Conservation (phyloP, 2,797 vertebrate genomes). For the Sylvilagus floridanus region DNA sequence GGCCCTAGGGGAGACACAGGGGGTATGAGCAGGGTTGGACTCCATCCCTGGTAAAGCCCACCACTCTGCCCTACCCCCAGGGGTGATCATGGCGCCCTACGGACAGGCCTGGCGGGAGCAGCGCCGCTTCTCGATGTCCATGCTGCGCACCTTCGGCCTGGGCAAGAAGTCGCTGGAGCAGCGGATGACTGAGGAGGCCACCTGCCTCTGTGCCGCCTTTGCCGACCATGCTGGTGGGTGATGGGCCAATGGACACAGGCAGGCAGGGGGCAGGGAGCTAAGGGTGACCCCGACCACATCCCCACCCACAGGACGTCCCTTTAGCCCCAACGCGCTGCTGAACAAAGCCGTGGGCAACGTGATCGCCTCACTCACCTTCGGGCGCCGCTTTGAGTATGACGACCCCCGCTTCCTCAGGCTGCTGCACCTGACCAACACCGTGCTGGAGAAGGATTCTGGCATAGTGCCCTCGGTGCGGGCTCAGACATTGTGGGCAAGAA, state of each 20-base stretch:
- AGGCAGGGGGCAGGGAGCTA: fast-evolving
- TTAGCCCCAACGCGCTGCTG: constrained; percentile 70
- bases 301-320: constrained; percentile 74
- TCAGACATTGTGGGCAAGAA: not conserved
- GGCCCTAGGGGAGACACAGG: no score
- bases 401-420: constrained; percentile 63
- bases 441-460: fast-evolving
- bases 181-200: constrained; percentile 84
- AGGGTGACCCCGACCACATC: not conserved
- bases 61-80: constrained; percentile 46
- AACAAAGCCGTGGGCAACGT: constrained; percentile 80
- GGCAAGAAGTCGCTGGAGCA: constrained; percentile 89
- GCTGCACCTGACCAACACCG: not conserved
- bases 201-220: constrained; percentile 83
- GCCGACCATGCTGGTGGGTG: constrained; percentile 83
- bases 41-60: fast-evolving
- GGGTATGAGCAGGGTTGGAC: not conserved
- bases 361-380: constrained; percentile 80
- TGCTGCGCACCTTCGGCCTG: constrained; percentile 88
- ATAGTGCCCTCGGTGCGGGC: not conserved
- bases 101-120: constrained; percentile 86
- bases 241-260: fast-evolving
- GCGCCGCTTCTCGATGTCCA: constrained; percentile 86
- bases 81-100: constrained; percentile 77
- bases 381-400: constrained; percentile 76